Base-by-base conservation (phyloP, 2,888 invertebrate species). In the Sarcophaga rosellei region DNA sequence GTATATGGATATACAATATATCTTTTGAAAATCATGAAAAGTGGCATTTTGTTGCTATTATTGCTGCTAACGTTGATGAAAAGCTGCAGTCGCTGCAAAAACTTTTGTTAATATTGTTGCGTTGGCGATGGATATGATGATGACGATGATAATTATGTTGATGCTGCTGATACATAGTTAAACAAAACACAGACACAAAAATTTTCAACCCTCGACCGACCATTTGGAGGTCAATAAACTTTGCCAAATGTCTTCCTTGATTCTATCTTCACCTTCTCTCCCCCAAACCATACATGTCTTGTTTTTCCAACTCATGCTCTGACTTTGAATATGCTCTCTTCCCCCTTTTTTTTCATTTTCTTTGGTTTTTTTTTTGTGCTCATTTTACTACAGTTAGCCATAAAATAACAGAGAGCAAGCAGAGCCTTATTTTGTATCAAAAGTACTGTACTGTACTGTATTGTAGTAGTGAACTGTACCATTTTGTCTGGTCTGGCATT, bases 161-260 rank as follows among this genome's bases (percentile, higher is more conserved):
- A 61, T 78, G 73, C 77, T 61, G 20, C 44, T 61, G 74, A 75
- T 66, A 81, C 61, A 45, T 15, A 59, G 21, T 45, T 44, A 45
- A 44, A 65, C 44, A 65, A 23, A 65, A 81, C 45, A 82, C 57
- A 72, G 73, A 79, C 59, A 75, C 61, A 66, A 72, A 72, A 76
- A 74, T 86, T 84, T 86, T 59, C 86, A 86, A 86, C 86, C 86
- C 86, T 84, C 75, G 77, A 86, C 86, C 75, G 77, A 86, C 86
- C 81, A 84, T 78, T 83, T 81, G 75, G 84, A 77, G 86, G 84
- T 86, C 86, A 86, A 84, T 86, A 81, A 86, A 86, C 86, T 86
- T 70, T 74, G 66, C 57, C 78, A 84, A 81, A 78, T 78, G 68
- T 11, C 76, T 78, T 85, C 83, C 77, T 81, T 61, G n/a, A 45